phyloP scores from a whole-genome alignment of 2,797 vertebrate species.

The Pelobates cultripes region DNA sequence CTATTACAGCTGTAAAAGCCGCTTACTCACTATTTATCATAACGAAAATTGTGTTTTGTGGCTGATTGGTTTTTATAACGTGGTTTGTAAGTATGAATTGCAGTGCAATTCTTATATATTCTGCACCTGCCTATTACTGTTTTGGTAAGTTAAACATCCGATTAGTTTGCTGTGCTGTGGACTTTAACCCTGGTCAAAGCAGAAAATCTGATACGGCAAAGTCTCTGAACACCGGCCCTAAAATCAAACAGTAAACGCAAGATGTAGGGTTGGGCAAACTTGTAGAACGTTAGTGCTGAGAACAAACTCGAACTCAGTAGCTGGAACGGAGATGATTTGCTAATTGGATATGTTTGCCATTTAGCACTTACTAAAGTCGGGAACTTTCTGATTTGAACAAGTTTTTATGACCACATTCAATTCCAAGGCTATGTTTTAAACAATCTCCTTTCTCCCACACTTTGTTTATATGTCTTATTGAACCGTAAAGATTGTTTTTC shows the following conservation, averaged over 20 bases:
- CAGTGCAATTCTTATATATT: background rate
- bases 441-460: too few relatives aligned
- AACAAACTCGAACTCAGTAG: too few relatives aligned
- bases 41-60: background rate
- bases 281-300: too few relatives aligned
- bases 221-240: conserved; percentile 1
- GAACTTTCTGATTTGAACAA: too few relatives aligned
- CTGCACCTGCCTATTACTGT: background rate
- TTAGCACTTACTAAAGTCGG: too few relatives aligned
- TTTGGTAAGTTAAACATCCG: background rate
- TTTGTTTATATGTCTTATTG: too few relatives aligned
- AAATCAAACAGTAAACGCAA: conserved; percentile 4
- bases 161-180: conserved; percentile 13
- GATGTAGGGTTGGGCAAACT: background rate
- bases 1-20: background rate
- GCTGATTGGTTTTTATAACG: background rate
- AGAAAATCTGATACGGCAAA: background rate
- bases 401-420: too few relatives aligned
- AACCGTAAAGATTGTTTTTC: too few relatives aligned
- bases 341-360: too few relatives aligned
- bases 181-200: conserved; percentile 12
- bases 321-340: too few relatives aligned
- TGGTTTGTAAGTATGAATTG: too few relatives aligned
- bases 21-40: background rate
- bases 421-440: too few relatives aligned